These are phyloP conservation scores for Sesamia inferens DNA, from an alignment of 2,888 invertebrate genomes.

Conservation along the genomic window DNA sequence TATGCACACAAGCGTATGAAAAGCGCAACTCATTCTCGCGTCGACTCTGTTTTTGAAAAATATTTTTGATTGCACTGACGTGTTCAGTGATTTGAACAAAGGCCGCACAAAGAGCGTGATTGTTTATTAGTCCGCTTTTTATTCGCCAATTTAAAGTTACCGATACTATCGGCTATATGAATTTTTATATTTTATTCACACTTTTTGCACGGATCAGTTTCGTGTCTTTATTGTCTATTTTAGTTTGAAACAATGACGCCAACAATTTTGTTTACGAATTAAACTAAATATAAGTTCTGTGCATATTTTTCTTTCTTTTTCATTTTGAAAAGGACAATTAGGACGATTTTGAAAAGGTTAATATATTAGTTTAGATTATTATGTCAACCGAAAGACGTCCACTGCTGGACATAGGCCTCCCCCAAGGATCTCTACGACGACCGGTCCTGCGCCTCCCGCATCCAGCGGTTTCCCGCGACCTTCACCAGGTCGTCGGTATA, in stretches of 20 bases:
- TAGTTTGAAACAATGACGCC: neutral
- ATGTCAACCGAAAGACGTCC: too few species aligned
- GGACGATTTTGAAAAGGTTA: too few species aligned
- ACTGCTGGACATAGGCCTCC: too few species aligned
- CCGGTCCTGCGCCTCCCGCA: too few species aligned
- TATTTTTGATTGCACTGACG: neutral
- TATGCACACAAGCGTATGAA: neutral
- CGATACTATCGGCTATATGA: neutral
- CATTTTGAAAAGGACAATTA: too few species aligned
- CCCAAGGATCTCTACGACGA: too few species aligned
- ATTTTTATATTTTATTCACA: slow-evolving; percentile 8
- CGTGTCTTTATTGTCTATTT: neutral
- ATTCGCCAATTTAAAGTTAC: slow-evolving; percentile 23
- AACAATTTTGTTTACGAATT: too few species aligned
- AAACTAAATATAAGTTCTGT: too few species aligned
- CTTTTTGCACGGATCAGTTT: slow-evolving; percentile 10
- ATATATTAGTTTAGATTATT: too few species aligned
- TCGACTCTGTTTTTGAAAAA: slow-evolving; percentile 21
- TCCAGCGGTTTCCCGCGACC: too few species aligned
- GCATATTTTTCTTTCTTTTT: too few species aligned
- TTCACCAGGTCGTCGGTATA: too few species aligned
- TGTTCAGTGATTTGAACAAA: slow-evolving; percentile 1
- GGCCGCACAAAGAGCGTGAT: slow-evolving; percentile 1
- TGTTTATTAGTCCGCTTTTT: slow-evolving; percentile 28
- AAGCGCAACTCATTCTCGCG: neutral